These are phyloP conservation scores for Anastatus disparis DNA, from an alignment of 1,140 invertebrate species.

Conservation along the genomic window DNA sequence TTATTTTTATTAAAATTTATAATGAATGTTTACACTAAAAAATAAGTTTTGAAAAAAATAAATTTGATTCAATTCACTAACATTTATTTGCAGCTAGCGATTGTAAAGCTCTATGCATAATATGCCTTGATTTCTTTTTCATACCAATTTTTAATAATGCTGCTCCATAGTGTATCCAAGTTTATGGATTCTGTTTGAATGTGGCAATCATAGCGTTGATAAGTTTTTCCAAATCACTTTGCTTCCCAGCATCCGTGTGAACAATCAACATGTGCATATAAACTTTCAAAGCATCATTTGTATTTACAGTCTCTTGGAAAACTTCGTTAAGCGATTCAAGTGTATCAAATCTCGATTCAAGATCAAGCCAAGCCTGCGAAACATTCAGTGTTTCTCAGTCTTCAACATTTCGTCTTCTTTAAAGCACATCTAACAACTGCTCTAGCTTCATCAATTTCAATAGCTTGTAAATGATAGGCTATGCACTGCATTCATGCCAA, in stretches of 20 bases:
- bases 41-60: too few species aligned
- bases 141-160: constrained; percentile 77
- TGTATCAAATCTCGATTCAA: constrained; percentile 91
- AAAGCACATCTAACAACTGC: constrained; percentile 83
- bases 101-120: constrained; percentile 80
- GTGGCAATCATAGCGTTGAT: constrained; percentile 80
- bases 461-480: constrained; percentile 83
- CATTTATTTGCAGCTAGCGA: constrained; percentile 77
- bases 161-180: constrained; percentile 77
- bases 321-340: constrained; percentile 75
- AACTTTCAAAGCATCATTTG: constrained; percentile 79
- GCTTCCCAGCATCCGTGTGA: constrained; percentile 75
- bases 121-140: constrained; percentile 78
- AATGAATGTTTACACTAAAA: too few species aligned
- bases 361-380: constrained; percentile 90
- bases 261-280: constrained; percentile 82
- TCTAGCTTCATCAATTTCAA: constrained; percentile 91
- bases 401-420: constrained; percentile 83
- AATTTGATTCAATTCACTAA: constrained; percentile 64
- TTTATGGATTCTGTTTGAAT: constrained; percentile 74
- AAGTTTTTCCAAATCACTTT: constrained; percentile 76
- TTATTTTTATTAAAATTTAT: too few species aligned
- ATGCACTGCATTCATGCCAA: constrained; percentile 92
- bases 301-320: constrained; percentile 83
- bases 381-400: constrained; percentile 90